These are phyloP conservation scores for Zaprionus camerounensis DNA, from an alignment of 1,140 invertebrate species.

Conservation along the genomic window DNA sequence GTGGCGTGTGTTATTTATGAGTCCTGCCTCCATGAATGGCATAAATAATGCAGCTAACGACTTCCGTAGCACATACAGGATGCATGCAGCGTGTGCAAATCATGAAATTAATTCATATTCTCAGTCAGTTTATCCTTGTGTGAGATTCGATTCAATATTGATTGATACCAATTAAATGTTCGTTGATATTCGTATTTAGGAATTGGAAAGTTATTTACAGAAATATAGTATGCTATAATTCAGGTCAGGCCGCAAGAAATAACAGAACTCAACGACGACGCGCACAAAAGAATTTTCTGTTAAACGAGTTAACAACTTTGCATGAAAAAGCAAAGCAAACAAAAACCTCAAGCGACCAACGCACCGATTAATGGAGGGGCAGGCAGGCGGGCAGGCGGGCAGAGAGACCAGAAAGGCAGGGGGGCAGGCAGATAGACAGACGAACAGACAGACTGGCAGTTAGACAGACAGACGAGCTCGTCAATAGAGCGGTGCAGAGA, in stretches of 20 bases:
- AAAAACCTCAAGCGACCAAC: conserved; percentile 44
- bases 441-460: background rate
- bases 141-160: conserved; percentile 1
- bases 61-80: background rate
- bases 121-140: background rate
- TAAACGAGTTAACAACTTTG: conserved; percentile 81
- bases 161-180: conserved; percentile 19
- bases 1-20: background rate
- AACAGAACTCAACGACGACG: conserved; percentile 62
- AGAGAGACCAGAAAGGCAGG: conserved; percentile 2
- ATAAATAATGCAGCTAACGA: conserved; percentile 6
- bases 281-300: conserved; percentile 49
- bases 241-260: conserved; percentile 72
- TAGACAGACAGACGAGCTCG: background rate
- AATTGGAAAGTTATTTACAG: conserved; percentile 34
- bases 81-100: conserved; percentile 1
- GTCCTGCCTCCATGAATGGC: background rate
- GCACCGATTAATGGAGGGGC: conserved; percentile 51
- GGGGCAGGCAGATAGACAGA: background rate
- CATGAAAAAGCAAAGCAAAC: conserved; percentile 73
- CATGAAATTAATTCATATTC: background rate
- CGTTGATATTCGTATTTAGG: conserved; percentile 7
- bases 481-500: conserved; percentile 11
- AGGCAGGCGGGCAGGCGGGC: background rate
- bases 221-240: conserved; percentile 46